Evolutionary conservation across 2,113 vertebrate genomes (phyloP), one percentile per base, ranked within the genome.

Genomic region (Caranx melampygus): DNA sequence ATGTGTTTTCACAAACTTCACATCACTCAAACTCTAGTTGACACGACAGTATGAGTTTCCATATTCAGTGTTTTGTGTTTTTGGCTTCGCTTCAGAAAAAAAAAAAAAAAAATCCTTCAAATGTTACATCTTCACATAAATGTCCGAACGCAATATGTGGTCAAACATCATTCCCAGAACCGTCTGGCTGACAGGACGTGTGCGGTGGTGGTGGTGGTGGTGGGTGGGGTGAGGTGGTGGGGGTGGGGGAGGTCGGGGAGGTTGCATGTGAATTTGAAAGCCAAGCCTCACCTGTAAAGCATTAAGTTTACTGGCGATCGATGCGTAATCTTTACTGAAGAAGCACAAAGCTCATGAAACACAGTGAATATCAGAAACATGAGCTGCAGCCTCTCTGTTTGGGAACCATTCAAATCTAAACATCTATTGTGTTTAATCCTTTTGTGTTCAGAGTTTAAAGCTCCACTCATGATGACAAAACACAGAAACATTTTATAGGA

Each of bases 271-370:
- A 55, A 26, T 51, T 18, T 63, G 16, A 69, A 69, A 62, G 33
- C 11, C 14, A 21, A 63, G 52, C 37, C n/a, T 63, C 81, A 72
- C 62, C 81, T 83, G 62, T 37, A 21, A 51, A 1, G 18, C 16
- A 63, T 83, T 78, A 74, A 40, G 40, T 40, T 51, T 7, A 7
- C 9, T 52, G 47, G 15, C 59, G 16, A 64, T 60, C 34, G 49
- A 55, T 42, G 51, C 33, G 42, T 55, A 55, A 69, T n/a, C 26
- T 54, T 69, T 40, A 42, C 14, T 4, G 15, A 69, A 62, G 37
- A 61, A 4, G 3, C 2, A 35, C 4, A 55, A 37, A 9, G 40
- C 40, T 42, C 54, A 26, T 12, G 34, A 57, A 20, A 31, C 13
- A 6, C 1, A 42, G 6, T 42, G 40, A 9, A 10, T 0, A 9